phyloP scores from a whole-genome alignment of 2,113 vertebrate species.

The Isurus oxyrinchus region DNA sequence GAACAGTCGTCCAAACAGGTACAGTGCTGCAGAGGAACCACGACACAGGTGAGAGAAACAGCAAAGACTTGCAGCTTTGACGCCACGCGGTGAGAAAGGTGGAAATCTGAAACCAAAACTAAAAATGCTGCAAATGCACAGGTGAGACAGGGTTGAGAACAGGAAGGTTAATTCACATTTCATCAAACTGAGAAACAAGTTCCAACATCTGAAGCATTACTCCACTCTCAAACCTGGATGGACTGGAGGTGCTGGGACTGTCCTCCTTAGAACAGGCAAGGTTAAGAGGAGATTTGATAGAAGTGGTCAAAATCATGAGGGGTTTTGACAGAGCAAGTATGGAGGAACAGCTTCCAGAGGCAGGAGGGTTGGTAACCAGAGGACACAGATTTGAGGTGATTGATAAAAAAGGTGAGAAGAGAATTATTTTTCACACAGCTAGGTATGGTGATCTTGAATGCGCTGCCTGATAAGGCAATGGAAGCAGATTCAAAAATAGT shows the following conservation, averaged over 20 bases:
- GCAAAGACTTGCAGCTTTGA: neutral
- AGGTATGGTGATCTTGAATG: too few species aligned
- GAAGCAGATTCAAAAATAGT: too few species aligned
- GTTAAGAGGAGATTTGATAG: neutral
- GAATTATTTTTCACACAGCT: too few species aligned
- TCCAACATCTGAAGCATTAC: neutral
- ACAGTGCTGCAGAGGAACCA: conserved; percentile 62
- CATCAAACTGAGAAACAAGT: neutral
- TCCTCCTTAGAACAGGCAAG: neutral
- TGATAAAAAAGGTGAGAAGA: too few species aligned
- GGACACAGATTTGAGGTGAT: too few species aligned
- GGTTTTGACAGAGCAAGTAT: too few species aligned
- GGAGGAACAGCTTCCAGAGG: too few species aligned
- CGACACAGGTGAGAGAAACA: neutral
- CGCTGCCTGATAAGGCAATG: too few species aligned
- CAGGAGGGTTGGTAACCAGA: too few species aligned
- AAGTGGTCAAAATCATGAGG: neutral
- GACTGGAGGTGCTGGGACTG: neutral
- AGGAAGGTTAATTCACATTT: neutral
- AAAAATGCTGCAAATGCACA: neutral
- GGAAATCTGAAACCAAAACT: neutral
- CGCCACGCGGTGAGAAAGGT: too few species aligned
- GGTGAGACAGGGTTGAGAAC: neutral
- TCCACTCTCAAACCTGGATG: neutral
- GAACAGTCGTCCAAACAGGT: conserved; percentile 82